Evolutionary conservation across 2,888 invertebrate genomes (phyloP).

Genomic region (Agrotis ipsilon): DNA sequence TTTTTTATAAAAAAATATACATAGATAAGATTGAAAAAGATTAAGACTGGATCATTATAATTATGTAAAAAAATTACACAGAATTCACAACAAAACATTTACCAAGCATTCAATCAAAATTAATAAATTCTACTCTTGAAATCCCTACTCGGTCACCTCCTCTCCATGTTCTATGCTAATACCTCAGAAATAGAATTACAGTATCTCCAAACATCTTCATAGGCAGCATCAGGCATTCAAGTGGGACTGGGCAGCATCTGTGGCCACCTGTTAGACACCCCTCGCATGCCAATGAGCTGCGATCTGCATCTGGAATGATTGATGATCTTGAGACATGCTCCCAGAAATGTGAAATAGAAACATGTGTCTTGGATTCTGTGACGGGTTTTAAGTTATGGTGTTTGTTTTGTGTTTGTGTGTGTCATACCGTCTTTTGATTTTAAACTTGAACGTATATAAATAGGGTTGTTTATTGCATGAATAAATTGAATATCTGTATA

Average conservation of each 20-base stretch:
- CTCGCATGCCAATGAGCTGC: constrained; percentile 64
- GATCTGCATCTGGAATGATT: constrained; percentile 57
- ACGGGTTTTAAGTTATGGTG: neutral
- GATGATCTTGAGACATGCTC: constrained; percentile 56
- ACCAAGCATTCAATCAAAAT: neutral
- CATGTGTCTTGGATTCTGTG: constrained; percentile 27
- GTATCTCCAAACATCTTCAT: constrained; percentile 36
- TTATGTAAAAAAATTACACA: neutral
- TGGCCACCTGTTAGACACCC: constrained; percentile 61
- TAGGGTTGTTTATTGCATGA: no score
- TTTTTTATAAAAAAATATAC: no score
- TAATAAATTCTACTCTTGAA: constrained; percentile 2
- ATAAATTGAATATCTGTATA: no score
- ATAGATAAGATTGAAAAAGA: no score
- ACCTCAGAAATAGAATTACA: constrained; percentile 46
- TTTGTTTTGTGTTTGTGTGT: neutral
- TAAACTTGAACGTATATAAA: no score
- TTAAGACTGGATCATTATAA: no score
- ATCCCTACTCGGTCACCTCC: neutral
- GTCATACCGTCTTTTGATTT: neutral
- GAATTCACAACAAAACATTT: neutral
- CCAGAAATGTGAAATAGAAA: constrained; percentile 34
- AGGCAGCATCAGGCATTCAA: constrained; percentile 51
- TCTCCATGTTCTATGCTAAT: constrained; percentile 29
- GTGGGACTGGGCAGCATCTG: constrained; percentile 57